Conservation (phyloP, 2,888 invertebrate species). For the Amphipyra tragopoginis region DNA sequence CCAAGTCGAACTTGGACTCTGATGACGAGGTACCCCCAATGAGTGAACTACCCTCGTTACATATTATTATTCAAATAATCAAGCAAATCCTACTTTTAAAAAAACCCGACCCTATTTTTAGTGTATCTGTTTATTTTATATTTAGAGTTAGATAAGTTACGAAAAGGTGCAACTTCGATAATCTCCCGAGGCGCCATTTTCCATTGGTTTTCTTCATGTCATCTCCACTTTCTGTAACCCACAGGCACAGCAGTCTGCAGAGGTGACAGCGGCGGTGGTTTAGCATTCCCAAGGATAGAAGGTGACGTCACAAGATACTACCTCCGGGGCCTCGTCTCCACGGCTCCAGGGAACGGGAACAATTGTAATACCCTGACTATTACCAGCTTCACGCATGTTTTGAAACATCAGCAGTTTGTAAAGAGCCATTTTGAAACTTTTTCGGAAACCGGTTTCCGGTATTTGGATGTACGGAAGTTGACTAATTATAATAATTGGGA, state of each 20-base stretch:
- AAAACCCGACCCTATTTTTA: no score
- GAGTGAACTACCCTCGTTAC: no score
- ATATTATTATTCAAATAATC: no score
- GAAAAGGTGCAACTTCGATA: no score
- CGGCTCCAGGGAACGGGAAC: background rate
- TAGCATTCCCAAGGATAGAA: background rate
- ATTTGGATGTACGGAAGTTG: background rate
- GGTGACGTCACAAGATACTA: slow-evolving; percentile 1
- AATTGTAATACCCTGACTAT: background rate
- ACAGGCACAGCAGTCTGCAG: slow-evolving; percentile 5
- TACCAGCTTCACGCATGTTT: background rate
- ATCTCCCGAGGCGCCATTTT: no score
- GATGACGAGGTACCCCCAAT: no score
- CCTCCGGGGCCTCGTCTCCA: slow-evolving; percentile 2
- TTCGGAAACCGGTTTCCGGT: background rate
- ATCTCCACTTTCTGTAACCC: background rate
- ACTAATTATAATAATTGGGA: background rate
- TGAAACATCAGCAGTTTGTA: background rate
- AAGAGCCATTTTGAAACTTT: slow-evolving; percentile 1
- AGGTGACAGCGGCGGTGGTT: slow-evolving; percentile 7
- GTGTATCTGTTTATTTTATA: no score
- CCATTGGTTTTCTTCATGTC: no score
- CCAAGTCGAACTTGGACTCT: no score
- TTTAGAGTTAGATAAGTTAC: no score
- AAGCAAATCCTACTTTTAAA: no score